Evolutionary conservation across 2,113 vertebrate genomes (phyloP), one percentile per base, ranked within the genome.

Genomic region (Hiodon alosoides): DNA sequence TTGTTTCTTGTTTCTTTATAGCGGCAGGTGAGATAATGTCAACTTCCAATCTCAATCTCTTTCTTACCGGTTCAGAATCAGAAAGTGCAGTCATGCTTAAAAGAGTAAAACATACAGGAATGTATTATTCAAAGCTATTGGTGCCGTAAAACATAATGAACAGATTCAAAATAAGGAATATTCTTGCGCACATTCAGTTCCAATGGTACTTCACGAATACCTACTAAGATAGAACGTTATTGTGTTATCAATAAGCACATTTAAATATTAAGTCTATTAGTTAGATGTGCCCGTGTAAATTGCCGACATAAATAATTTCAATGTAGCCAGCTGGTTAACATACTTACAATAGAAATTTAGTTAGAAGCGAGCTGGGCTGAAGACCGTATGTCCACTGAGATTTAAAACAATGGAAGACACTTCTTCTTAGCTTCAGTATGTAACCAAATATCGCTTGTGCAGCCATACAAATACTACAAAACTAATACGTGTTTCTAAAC

Each of bases 311-410:
- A 54, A 69, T 9, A 17, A 50, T 8, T 75, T 7, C 54, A 6
- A 31, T 53, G 17, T 57, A 68, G 55, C 7, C 16, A 62, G 13
- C n/a, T 57, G 50, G 16, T n/a, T 65, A 66, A 8, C 64, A 66
- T 77, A 88, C 88, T 90, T 74, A 90, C 88, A 90, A 76, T 11
- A 85, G 5, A 79, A 82, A 77, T 74, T 83, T 83, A 76, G 78
- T 80, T 54, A 86, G 82, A 74, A 81, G 77, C 65, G 79, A 53
- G 1, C 77, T 76, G 0, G 64, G 3, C 69, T 81, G 82, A 4
- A 14, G 61, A 61, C 51, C n/a, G 67, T 57, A 75, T 70, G 48
- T 77, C 76, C 79, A 11, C n/a, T 61, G 55, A 31, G 47, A 52
- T 73, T 73, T 73, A 65, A 69, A 54, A 69, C 65, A 78, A 73